Evolutionary conservation across 2,113 vertebrate species (phyloP), one percentile per base, ranked within the genome.

Genomic region (Myotis lucifugus): DNA sequence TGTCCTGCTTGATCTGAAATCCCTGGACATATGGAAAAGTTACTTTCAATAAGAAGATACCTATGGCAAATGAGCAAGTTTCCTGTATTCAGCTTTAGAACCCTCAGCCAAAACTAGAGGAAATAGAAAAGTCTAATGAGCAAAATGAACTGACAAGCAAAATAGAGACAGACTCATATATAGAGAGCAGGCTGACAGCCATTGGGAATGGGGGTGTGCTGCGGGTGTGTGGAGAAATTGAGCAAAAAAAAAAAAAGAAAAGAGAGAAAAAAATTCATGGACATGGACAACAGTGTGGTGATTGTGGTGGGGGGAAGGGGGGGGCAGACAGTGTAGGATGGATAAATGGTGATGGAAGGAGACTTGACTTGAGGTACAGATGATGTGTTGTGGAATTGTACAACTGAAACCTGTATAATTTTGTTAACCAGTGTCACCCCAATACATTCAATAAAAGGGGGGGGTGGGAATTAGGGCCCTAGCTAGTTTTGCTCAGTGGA

Each of bases 11-110:
- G 56, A 61, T 29, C 8, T 61, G 21, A 95, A 72, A 52, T 67
- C 61, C 9, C 56, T 77, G 46, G 6, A 56, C 29, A 42, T 73
- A 19, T 29, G 89, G 72, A 91, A 59, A 86, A 67, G 61, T 21
- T 92, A 70, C 85, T 88, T 92, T 77, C 66, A 77, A n/a, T 61
- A 77, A 37, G 25, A 87, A 92, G 10, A 15, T n/a, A n/a, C 34
- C n/a, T 32, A n/a, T 34, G 64, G 40, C 46, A 91, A 96, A 85
- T 78, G 61, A 91, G 40, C 42, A 92, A 61, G 88, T 3, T 76
- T 94, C 12, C 32, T 48, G 3, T 48, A 50, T n/a, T 78, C 11
- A 79, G 34, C 37, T 81, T 91, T 82, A 14, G 59, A 90, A 15
- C 0, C 4, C 56, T 84, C 42, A 56, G 17, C 40, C 50, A 72